phyloP scores from a whole-genome alignment of 2,888 invertebrate genomes.

The Candidula unifasciata region DNA sequence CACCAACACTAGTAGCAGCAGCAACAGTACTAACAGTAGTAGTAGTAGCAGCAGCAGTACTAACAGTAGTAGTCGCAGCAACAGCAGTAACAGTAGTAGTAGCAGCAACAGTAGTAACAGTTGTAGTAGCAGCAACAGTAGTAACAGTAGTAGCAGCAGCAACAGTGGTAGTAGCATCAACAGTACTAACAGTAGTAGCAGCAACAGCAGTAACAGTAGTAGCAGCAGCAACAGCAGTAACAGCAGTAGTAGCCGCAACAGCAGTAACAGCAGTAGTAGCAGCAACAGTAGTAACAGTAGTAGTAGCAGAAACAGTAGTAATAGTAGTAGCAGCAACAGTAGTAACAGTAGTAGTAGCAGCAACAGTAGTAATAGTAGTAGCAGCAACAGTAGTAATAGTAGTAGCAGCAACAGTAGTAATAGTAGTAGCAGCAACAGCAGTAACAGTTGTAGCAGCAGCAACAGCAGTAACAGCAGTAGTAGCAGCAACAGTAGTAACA shows the following conservation, averaged over 20 bases:
- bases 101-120: background rate
- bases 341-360: background rate
- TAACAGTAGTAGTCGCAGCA: background rate
- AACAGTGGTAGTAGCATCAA: background rate
- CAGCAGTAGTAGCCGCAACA: background rate
- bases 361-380: background rate
- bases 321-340: background rate
- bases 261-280: background rate
- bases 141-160: background rate
- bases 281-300: background rate
- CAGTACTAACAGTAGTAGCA: background rate
- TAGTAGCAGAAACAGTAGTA: background rate
- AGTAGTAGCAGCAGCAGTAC: background rate
- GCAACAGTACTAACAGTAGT: background rate
- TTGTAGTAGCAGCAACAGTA: background rate
- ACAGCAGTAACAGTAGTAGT: background rate
- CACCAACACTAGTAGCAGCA: too few species aligned
- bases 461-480: background rate
- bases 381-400: too few species aligned
- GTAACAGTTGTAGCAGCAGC: background rate
- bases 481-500: background rate
- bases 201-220: background rate
- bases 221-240: background rate
- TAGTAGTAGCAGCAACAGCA: background rate
- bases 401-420: background rate